Percentiles rank a stretch among this genome's conserved stretches.
phyloP scores from a whole-genome alignment of 2,797 vertebrate species.

The Gymnocypris eckloni region DNA sequence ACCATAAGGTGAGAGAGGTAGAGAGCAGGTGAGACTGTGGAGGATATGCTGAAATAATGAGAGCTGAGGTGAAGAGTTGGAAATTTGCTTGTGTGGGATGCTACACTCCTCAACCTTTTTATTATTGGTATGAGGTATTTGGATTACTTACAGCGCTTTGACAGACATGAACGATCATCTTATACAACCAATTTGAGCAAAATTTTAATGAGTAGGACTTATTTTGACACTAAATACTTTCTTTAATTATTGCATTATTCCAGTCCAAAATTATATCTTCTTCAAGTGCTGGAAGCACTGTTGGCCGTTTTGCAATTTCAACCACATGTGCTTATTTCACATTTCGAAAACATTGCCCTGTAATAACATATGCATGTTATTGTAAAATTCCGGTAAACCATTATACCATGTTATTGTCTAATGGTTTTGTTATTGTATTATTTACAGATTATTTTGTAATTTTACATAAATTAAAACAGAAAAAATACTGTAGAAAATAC shows the following conservation, averaged over 20 bases:
- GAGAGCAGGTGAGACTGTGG: slow-evolving; percentile 56
- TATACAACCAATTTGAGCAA: background rate
- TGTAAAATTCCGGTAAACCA: background rate
- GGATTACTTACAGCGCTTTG: slow-evolving; percentile 18
- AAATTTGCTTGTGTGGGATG: slow-evolving; percentile 53
- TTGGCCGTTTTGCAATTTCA: background rate
- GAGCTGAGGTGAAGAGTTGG: slow-evolving; percentile 55
- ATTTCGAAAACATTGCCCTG: background rate
- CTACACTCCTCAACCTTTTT: slow-evolving; percentile 53
- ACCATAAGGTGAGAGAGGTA: slow-evolving; percentile 56
- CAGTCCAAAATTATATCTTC: background rate
- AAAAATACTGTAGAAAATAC: too few species aligned
- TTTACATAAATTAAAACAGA: too few species aligned
- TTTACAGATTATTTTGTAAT: too few species aligned
- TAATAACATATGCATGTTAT: background rate
- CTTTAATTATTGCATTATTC: background rate
- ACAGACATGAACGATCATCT: background rate
- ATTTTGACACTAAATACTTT: background rate
- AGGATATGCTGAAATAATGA: slow-evolving; percentile 58
- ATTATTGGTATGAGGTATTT: slow-evolving; percentile 29
- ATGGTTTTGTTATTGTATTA: too few species aligned
- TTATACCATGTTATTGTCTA: too few species aligned
- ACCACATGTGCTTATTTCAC: background rate
- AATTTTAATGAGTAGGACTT: background rate
- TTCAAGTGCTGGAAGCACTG: background rate